phyloP scores from a whole-genome alignment of 2,888 invertebrate genomes.

The Selenia dentaria region DNA sequence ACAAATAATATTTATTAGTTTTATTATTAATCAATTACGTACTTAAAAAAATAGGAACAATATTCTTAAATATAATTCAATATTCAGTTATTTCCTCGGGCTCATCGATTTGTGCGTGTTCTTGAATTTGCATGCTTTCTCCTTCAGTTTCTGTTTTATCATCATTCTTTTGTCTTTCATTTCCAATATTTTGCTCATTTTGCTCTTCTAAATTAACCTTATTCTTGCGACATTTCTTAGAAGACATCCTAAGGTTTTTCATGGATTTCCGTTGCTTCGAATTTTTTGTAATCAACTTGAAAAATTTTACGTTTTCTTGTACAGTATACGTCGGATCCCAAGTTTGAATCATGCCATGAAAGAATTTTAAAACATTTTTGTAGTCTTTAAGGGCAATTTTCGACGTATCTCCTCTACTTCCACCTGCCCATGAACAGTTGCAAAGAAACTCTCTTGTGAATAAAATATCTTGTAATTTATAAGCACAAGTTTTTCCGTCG shows the following conservation, averaged over 20 bases:
- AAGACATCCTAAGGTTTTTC: not conserved
- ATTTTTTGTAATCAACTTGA: not conserved
- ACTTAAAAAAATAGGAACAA: not conserved
- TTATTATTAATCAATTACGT: not conserved
- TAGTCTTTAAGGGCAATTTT: slow-evolving; percentile 1
- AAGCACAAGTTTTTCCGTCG: slow-evolving; percentile 23
- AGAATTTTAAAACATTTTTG: not conserved
- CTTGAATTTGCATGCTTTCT: not conserved
- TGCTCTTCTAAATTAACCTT: not conserved
- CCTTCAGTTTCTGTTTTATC: not conserved
- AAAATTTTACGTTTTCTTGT: too few species aligned
- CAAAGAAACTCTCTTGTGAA: not conserved
- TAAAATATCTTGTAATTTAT: not conserved
- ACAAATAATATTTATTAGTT: too few species aligned
- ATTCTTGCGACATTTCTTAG: not conserved
- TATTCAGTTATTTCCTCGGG: not conserved
- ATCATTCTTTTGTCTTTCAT: not conserved
- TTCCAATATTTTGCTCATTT: not conserved
- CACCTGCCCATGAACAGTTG: slow-evolving; percentile 16
- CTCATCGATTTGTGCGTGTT: not conserved
- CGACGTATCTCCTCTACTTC: slow-evolving; percentile 5
- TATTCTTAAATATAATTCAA: not conserved
- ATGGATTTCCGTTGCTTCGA: not conserved
- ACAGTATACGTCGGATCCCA: not conserved
- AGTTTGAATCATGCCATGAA: not conserved